Conservation (phyloP, 2,113 vertebrate species). For the Salvator merianae region DNA sequence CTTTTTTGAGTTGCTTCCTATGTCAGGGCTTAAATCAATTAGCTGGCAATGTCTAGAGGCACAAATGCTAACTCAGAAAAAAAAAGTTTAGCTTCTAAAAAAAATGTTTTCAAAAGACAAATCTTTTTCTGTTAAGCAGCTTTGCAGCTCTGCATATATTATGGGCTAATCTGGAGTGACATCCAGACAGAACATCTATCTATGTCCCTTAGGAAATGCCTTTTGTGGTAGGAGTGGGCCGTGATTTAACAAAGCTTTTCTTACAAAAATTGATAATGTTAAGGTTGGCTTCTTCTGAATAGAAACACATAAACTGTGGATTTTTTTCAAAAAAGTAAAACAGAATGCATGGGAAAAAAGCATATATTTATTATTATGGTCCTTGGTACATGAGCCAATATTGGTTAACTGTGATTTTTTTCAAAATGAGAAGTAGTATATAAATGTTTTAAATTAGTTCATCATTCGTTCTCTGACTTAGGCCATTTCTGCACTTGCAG, state of each 20-base stretch:
- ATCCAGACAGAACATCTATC: constrained; percentile 36
- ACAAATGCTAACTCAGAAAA: background rate
- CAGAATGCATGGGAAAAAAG: constrained; percentile 40
- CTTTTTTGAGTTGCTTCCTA: background rate
- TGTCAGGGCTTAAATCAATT: background rate
- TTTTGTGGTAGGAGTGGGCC: constrained; percentile 35
- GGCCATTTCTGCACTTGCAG: too few relatives aligned
- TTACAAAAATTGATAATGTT: constrained; percentile 56
- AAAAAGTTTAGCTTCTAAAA: constrained; percentile 39
- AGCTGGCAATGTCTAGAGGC: constrained; percentile 26
- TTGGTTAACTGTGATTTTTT: background rate
- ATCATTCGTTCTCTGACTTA: too few relatives aligned
- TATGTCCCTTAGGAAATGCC: constrained; percentile 53
- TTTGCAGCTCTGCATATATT: constrained; percentile 45
- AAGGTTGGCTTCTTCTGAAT: constrained; percentile 19
- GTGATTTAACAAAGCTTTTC: constrained; percentile 56
- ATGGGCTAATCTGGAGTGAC: constrained; percentile 54
- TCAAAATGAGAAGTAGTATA: too few relatives aligned
- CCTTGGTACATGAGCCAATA: background rate
- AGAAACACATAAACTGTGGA: constrained; percentile 32
- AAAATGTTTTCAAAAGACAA: constrained; percentile 44
- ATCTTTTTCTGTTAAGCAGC: constrained; percentile 55
- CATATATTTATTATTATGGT: constrained; percentile 7
- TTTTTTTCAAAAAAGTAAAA: constrained; percentile 49
- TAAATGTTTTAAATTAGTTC: too few relatives aligned